These are phyloP conservation scores for Trichogramma pretiosum DNA, from an alignment of 1,140 invertebrate species.

Conservation along the genomic window DNA sequence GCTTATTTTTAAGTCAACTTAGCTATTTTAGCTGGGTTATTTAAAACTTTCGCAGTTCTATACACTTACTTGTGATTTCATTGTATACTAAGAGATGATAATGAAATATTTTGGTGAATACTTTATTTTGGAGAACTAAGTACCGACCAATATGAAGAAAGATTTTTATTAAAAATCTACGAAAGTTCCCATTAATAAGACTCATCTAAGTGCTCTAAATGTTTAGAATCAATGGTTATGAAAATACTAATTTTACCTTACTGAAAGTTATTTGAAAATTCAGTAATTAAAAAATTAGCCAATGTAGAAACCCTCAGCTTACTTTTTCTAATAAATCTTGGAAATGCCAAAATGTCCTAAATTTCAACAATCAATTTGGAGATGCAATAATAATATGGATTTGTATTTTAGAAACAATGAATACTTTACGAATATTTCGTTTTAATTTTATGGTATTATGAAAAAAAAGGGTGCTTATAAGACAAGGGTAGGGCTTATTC, in stretches of 20 bases:
- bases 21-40: no score
- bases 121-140: no score
- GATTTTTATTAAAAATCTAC: neutral
- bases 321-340: slow-evolving; percentile 19
- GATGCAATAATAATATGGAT: slow-evolving; percentile 9
- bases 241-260: slow-evolving; percentile 39
- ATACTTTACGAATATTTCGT: neutral
- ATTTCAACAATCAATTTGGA: slow-evolving; percentile 4
- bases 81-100: neutral
- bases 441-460: slow-evolving; percentile 7
- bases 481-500: neutral
- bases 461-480: neutral
- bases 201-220: slow-evolving; percentile 5
- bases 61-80: no score
- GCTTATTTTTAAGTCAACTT: no score
- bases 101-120: neutral
- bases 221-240: slow-evolving; percentile 28
- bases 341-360: slow-evolving; percentile 6
- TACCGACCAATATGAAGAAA: neutral
- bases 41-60: no score
- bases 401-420: neutral
- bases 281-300: slow-evolving; percentile 15
- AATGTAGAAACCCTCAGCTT: slow-evolving; percentile 26
- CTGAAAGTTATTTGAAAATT: slow-evolving; percentile 23
- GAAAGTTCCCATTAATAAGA: neutral